Base-by-base conservation (phyloP, 2,113 vertebrate species). In the Zosterops lateralis region DNA sequence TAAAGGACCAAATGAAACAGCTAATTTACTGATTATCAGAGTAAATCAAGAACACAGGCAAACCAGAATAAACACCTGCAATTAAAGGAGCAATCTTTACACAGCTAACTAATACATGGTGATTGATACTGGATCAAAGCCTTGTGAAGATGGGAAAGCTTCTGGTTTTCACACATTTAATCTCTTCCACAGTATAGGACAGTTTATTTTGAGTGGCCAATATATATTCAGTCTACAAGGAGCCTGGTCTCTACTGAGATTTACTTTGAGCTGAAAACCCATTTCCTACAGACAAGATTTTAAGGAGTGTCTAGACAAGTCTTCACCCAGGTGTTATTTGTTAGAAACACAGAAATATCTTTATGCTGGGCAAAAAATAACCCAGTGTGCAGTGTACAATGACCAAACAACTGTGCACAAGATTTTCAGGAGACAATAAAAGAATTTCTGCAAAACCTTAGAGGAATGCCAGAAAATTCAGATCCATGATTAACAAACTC, bases 181-280 rank as follows among this genome's bases (percentile, higher is more conserved):
- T 79, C 38, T 67, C 29, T 58, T 82, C n/a, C 1, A 2, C 5
- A 24, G 25, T 1, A 56, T 0, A 64, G 45, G 42, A 44, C 45
- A 75, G 24, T 36, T 76, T 65, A 36, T 67, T 93, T 57, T 58
- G 20, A 71, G 50, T 14, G 19, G 53, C 29, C 32, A 78, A 1
- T 24, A 64, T 10, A 42, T 4, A 29, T 22, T 86, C 25, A 54
- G 54, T 26, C 53, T 57, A 61, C 50, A 68, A 67, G 53, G 31
- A 87, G 58, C 16, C 42, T 58, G 50, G 22, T 72, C 20, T 89
- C 81, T 32, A 24, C 58, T 28, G 70, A 38, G 74, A 84, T 73
- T 87, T 38, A 73, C 32, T 36, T 92, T 21, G 53, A 81, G 57
- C 42, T 75, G 31, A 81, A 82, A 91, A 87, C 2, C 7, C 32